phyloP scores from a whole-genome alignment of 2,888 invertebrate species.

The Apamea sordens region DNA sequence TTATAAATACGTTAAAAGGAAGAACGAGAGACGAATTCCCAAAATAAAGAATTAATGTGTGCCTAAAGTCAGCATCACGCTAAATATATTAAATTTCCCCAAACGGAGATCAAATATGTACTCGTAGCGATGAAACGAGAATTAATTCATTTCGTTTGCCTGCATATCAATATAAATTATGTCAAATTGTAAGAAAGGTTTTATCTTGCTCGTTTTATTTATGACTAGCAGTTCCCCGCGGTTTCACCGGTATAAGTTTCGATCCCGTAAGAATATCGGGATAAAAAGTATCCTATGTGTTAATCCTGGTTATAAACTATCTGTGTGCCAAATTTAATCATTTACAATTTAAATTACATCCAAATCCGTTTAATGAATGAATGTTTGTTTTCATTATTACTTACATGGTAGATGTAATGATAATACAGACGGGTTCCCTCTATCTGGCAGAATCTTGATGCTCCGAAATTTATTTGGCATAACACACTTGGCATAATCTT shows the following conservation, averaged over 20 bases:
- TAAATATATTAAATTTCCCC: slow-evolving; percentile 13
- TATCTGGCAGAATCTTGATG: too few relatives aligned
- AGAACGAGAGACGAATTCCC: not conserved
- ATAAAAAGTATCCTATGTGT: too few relatives aligned
- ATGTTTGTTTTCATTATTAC: not conserved
- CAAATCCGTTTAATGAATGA: not conserved
- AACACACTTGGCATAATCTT: too few relatives aligned
- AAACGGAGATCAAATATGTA: slow-evolving; percentile 34
- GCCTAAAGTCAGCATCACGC: not conserved
- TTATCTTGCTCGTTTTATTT: slow-evolving; percentile 3
- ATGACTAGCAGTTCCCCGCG: too few relatives aligned
- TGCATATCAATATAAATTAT: slow-evolving; percentile 12
- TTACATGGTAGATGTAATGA: not conserved
- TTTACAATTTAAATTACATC: too few relatives aligned
- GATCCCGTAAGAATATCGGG: too few relatives aligned
- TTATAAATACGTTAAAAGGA: slow-evolving; percentile 18
- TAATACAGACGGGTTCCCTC: too few relatives aligned
- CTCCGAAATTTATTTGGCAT: too few relatives aligned
- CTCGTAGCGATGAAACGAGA: slow-evolving; percentile 5
- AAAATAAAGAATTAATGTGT: slow-evolving; percentile 29
- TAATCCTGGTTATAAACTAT: too few relatives aligned
- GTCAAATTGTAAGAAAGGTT: not conserved
- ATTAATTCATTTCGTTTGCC: slow-evolving; percentile 34
- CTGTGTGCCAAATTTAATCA: too few relatives aligned
- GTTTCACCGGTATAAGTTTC: too few relatives aligned